A percentile compares a stretch with the other conserved stretches of the same genome.
Conservation (phyloP, 1,140 invertebrate species). For the Heterodera schachtii region DNA sequence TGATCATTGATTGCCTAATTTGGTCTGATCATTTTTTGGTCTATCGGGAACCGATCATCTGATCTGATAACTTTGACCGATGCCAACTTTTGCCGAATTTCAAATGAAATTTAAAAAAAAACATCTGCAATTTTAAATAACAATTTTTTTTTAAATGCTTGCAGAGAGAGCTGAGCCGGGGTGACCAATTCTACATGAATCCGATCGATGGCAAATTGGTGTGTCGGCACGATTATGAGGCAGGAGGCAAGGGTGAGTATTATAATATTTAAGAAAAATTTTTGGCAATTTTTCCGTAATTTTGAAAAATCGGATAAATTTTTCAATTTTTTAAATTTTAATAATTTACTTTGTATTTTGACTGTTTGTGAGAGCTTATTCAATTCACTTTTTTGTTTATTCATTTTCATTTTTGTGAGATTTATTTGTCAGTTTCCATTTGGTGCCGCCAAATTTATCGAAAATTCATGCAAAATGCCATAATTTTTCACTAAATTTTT, state of each 20-base stretch:
- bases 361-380: too few species aligned
- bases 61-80: too few species aligned
- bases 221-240: conserved; percentile 64
- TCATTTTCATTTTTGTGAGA: too few species aligned
- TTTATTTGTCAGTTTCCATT: background rate
- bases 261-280: conserved; percentile 7
- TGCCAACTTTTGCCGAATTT: too few species aligned
- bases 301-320: conserved; percentile 11
- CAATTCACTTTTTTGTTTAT: too few species aligned
- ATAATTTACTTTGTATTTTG: background rate
- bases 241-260: conserved; percentile 56
- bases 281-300: conserved; percentile 8
- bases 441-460: too few species aligned
- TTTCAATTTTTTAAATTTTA: conserved; percentile 15
- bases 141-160: background rate
- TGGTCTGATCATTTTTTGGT: too few species aligned
- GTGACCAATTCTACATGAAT: conserved; percentile 65
- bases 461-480: too few species aligned
- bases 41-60: too few species aligned
- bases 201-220: conserved; percentile 62
- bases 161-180: conserved; percentile 44
- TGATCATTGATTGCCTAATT: too few species aligned
- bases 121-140: background rate
- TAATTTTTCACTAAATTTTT: too few species aligned
- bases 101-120: too few species aligned